Percentiles rank a stretch among this genome's conserved stretches.
Evolutionary conservation across 2,888 invertebrate species (phyloP).

Genomic region (Fragum fragum): DNA sequence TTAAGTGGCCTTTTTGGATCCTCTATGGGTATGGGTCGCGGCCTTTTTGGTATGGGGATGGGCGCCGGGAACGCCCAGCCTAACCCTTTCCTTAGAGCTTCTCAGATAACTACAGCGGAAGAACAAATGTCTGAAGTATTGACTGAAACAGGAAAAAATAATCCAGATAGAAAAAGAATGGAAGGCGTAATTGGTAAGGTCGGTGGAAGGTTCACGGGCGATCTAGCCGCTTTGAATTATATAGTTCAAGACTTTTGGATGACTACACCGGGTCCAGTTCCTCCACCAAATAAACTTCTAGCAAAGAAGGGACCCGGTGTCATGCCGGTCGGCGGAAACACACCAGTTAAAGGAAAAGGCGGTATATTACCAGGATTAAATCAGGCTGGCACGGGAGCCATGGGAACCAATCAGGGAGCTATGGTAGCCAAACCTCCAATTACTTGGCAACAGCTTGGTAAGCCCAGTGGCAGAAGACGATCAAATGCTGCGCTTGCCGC

Average conservation of each 20-base stretch:
- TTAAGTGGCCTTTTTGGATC: neutral
- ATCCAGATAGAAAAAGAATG: conserved; percentile 45
- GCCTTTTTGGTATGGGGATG: neutral
- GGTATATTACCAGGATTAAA: no score
- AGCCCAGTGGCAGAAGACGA: neutral
- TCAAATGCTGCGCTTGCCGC: neutral
- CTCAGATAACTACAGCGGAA: conserved; percentile 44
- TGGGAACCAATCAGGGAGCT: neutral
- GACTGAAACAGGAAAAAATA: conserved; percentile 41
- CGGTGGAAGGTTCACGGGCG: conserved; percentile 45
- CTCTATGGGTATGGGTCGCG: neutral
- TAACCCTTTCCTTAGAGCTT: conserved; percentile 25
- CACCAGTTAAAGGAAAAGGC: neutral
- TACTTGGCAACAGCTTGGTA: conserved; percentile 11
- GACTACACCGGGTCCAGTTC: conserved; percentile 40
- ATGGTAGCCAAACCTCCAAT: neutral
- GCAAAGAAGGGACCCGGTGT: conserved; percentile 7
- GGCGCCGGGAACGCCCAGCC: neutral
- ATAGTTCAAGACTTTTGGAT: conserved; percentile 46
- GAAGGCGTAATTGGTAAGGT: conserved; percentile 40
- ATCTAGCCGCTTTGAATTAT: conserved; percentile 46
- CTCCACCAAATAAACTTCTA: conserved; percentile 26
- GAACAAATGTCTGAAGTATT: conserved; percentile 57
- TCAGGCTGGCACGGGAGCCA: neutral
- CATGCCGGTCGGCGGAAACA: neutral